phyloP scores from a whole-genome alignment of 2,888 invertebrate genomes.

The Gasteruption jaculator region DNA sequence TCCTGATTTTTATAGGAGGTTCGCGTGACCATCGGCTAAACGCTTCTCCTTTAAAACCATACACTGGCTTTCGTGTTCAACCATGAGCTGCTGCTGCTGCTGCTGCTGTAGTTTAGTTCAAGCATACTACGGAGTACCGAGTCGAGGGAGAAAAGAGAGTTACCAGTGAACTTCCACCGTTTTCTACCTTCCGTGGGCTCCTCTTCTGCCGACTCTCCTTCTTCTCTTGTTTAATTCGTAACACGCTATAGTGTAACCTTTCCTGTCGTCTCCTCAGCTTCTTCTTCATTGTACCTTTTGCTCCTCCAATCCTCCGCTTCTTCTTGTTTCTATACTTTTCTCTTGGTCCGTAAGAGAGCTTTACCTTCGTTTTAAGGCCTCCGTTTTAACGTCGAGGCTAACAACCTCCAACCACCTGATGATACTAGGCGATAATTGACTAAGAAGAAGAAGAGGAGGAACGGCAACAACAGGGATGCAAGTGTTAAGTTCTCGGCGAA shows the following conservation, averaged over 20 bases:
- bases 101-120: slow-evolving; percentile 6
- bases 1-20: slow-evolving; percentile 39
- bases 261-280: neutral
- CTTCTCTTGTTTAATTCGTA: too few species aligned
- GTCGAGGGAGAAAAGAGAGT: too few species aligned
- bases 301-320: neutral
- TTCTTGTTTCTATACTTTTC: neutral
- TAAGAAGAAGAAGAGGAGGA: slow-evolving; percentile 14
- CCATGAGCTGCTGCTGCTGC: slow-evolving; percentile 2
- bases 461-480: neutral
- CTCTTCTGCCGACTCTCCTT: slow-evolving; percentile 5
- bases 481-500: slow-evolving; percentile 3
- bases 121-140: too few species aligned
- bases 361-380: too few species aligned
- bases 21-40: slow-evolving; percentile 46
- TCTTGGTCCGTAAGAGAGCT: neutral
- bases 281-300: neutral
- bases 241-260: slow-evolving; percentile 3
- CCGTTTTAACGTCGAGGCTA: slow-evolving; percentile 19
- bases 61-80: slow-evolving; percentile 6
- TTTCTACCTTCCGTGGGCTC: too few species aligned
- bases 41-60: slow-evolving; percentile 41
- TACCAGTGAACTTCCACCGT: too few species aligned
- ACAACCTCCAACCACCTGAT: slow-evolving; percentile 25
- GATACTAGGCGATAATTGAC: slow-evolving; percentile 32